phyloP scores from a whole-genome alignment of 1,140 invertebrate species.

The Stenopsyche tienmushanensis region DNA sequence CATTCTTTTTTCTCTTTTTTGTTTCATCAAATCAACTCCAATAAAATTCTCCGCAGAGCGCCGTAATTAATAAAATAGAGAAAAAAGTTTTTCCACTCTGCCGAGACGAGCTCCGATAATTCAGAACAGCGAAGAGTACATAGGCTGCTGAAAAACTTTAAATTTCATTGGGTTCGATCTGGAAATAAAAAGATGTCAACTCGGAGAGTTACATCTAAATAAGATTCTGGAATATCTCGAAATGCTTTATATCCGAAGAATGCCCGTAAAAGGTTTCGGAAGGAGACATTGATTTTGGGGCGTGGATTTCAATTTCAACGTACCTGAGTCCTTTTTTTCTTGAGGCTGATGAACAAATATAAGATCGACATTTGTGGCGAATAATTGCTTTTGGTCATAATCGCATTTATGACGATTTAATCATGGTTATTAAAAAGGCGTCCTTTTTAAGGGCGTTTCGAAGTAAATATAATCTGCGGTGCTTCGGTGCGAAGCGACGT shows the following conservation, averaged over 20 bases:
- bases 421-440: background rate
- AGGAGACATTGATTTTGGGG: no score
- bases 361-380: no score
- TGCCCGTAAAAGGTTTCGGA: no score
- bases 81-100: background rate
- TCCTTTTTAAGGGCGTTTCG: background rate
- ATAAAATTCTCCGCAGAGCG: slow-evolving; percentile 12
- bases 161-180: background rate
- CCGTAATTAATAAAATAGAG: slow-evolving; percentile 21
- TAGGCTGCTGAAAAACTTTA: background rate
- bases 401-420: background rate
- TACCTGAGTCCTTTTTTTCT: no score
- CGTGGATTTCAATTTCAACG: no score
- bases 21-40: slow-evolving; percentile 22
- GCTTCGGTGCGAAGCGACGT: background rate
- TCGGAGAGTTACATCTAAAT: no score
- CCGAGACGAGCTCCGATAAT: background rate
- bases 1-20: slow-evolving; percentile 6
- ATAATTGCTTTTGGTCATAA: no score
- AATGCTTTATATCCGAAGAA: no score
- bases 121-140: background rate
- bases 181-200: no score
- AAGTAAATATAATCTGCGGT: background rate
- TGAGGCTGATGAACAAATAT: no score
- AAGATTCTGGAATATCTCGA: no score